Percentiles rank a stretch among this genome's conserved stretches.
These are phyloP conservation scores for Pomatorhinus ruficollis DNA, from an alignment of 2,113 vertebrate species.

Conservation along the genomic window DNA sequence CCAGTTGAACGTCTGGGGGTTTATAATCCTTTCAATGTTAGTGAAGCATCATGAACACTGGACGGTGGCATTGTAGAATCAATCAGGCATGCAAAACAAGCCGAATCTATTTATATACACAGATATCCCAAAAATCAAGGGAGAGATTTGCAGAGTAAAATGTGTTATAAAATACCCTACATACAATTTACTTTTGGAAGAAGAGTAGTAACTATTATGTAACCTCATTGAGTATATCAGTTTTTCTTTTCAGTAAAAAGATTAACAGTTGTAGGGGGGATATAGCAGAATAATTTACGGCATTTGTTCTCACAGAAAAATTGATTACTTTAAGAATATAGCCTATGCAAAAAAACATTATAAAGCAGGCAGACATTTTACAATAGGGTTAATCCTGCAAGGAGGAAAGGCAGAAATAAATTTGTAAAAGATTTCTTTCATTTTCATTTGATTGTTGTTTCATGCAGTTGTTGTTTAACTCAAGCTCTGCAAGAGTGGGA, in stretches of 20 bases:
- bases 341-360: background rate
- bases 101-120: background rate
- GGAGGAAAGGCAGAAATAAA: background rate
- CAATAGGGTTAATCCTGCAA: background rate
- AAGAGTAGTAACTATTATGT: background rate
- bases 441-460: background rate
- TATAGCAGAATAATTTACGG: background rate
- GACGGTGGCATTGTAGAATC: slow-evolving; percentile 46
- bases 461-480: background rate
- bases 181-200: background rate
- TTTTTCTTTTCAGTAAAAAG: slow-evolving; percentile 10
- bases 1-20: background rate
- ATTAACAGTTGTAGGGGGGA: background rate
- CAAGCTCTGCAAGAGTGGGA: background rate
- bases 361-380: background rate
- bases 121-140: background rate
- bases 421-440: background rate
- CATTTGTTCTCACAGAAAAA: slow-evolving; percentile 14
- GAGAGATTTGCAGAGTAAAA: background rate
- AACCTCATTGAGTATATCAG: background rate
- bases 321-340: slow-evolving; percentile 3
- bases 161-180: background rate
- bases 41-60: slow-evolving; percentile 11
- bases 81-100: background rate
- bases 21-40: background rate